phyloP scores from a whole-genome alignment of 2,888 invertebrate species.

The Lithophane leautieri region DNA sequence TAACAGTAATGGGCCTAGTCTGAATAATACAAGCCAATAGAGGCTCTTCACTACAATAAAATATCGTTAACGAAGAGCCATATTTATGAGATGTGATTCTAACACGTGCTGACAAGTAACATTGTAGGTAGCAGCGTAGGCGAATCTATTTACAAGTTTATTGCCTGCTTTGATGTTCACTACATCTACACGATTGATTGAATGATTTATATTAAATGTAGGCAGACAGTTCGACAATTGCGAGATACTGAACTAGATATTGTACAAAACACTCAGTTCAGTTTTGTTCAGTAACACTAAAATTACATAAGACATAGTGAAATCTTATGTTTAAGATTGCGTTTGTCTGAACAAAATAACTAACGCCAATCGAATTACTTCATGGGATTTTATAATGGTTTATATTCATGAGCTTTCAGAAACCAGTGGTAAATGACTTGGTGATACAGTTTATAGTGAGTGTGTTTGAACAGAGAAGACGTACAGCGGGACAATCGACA shows the following conservation, averaged over 20 bases:
- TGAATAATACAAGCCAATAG: not conserved
- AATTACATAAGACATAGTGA: not conserved
- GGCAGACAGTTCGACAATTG: slow-evolving; percentile 2
- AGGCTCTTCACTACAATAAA: not conserved
- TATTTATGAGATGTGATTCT: not conserved
- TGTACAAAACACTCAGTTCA: not conserved
- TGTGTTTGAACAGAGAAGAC: not conserved
- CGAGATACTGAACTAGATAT: slow-evolving; percentile 6
- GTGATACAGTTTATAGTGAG: not conserved
- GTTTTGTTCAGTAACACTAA: not conserved
- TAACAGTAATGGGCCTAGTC: not conserved
- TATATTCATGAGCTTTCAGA: not conserved
- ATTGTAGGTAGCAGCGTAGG: slow-evolving; percentile 42
- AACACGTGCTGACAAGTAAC: slow-evolving; percentile 3
- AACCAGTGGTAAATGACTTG: not conserved
- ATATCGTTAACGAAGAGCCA: not conserved
- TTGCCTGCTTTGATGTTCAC: slow-evolving; percentile 9
- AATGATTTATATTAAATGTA: slow-evolving; percentile 24
- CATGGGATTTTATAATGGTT: not conserved
- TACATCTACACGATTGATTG: slow-evolving; percentile 12
- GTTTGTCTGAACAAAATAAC: not conserved
- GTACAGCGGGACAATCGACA: too few relatives aligned
- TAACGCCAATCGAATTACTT: not conserved
- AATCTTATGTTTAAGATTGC: not conserved
- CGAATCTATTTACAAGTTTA: slow-evolving; percentile 12